phyloP scores from a whole-genome alignment of 1,140 invertebrate species.

The Drosophila pseudoananassae region DNA sequence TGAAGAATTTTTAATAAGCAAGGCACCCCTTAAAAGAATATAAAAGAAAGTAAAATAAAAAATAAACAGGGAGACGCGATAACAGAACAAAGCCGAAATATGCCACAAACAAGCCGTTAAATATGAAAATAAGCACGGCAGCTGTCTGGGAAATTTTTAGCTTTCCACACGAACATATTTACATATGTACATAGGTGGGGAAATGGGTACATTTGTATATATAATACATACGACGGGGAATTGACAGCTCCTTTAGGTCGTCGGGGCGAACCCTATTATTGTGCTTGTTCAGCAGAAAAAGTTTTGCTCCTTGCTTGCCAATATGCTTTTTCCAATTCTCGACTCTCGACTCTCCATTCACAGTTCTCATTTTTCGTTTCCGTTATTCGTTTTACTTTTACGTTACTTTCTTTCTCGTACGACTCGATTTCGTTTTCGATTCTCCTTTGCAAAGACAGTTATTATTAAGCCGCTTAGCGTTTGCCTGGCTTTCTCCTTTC shows the following conservation, averaged over 20 bases:
- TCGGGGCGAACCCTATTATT: slow-evolving; percentile 25
- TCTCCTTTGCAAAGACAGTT: slow-evolving; percentile 43
- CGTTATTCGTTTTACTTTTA: not conserved
- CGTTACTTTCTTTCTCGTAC: not conserved
- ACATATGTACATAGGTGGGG: not conserved
- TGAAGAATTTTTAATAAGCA: too few relatives aligned
- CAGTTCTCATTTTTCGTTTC: not conserved
- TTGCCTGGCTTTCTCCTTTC: slow-evolving; percentile 20
- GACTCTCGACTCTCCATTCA: not conserved
- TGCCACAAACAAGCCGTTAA: slow-evolving; percentile 62
- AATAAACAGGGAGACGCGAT: slow-evolving; percentile 5
- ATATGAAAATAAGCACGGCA: slow-evolving; percentile 59
- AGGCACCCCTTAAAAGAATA: not conserved
- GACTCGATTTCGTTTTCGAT: slow-evolving; percentile 17
- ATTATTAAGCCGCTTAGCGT: slow-evolving; percentile 68
- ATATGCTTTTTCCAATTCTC: slow-evolving; percentile 48
- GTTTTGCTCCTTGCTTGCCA: slow-evolving; percentile 30
- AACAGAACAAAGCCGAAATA: slow-evolving; percentile 36
- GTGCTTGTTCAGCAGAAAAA: slow-evolving; percentile 49
- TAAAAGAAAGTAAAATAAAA: slow-evolving; percentile 3
- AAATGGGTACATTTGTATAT: not conserved
- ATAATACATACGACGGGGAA: slow-evolving; percentile 5
- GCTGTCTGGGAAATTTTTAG: slow-evolving; percentile 21
- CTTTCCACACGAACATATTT: not conserved
- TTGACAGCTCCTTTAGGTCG: slow-evolving; percentile 38